Conservation (phyloP, 2,113 vertebrate genomes). For the Corythornis cristatus region DNA sequence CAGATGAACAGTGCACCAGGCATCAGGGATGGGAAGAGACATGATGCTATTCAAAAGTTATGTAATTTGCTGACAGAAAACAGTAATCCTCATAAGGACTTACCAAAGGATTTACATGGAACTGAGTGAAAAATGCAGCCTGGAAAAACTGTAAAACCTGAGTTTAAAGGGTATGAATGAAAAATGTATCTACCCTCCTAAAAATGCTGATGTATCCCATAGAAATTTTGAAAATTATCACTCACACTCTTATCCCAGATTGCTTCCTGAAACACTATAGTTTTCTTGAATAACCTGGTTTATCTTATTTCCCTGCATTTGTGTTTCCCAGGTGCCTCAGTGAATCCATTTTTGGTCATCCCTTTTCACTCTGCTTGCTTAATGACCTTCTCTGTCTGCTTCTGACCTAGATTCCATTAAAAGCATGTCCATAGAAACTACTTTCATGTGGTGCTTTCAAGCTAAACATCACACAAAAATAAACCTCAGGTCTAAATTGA, state of each 20-base stretch:
- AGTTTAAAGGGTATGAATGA: background rate
- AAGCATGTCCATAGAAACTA: background rate
- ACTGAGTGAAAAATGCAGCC: background rate
- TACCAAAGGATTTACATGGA: background rate
- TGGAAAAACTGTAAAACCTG: background rate
- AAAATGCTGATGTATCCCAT: background rate
- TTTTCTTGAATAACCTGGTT: background rate
- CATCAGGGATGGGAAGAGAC: background rate
- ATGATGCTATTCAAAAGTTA: background rate
- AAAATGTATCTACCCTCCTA: background rate
- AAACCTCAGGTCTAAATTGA: slow-evolving; percentile 55
- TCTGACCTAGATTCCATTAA: slow-evolving; percentile 59
- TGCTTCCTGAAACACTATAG: slow-evolving; percentile 20
- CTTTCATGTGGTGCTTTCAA: slow-evolving; percentile 50
- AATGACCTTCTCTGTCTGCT: slow-evolving; percentile 29
- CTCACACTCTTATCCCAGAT: background rate
- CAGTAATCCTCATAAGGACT: background rate
- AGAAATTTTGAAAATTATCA: background rate
- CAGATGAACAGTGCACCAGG: background rate
- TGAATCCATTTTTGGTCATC: background rate
- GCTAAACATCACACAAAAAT: slow-evolving; percentile 28
- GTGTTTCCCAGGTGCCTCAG: slow-evolving; percentile 13
- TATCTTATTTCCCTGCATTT: slow-evolving; percentile 3
- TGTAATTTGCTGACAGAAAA: background rate
- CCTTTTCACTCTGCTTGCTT: background rate